A percentile compares a stretch with the other conserved stretches of the same genome.
phyloP scores from a whole-genome alignment of 1,140 invertebrate species.

The Platyura marginata region DNA sequence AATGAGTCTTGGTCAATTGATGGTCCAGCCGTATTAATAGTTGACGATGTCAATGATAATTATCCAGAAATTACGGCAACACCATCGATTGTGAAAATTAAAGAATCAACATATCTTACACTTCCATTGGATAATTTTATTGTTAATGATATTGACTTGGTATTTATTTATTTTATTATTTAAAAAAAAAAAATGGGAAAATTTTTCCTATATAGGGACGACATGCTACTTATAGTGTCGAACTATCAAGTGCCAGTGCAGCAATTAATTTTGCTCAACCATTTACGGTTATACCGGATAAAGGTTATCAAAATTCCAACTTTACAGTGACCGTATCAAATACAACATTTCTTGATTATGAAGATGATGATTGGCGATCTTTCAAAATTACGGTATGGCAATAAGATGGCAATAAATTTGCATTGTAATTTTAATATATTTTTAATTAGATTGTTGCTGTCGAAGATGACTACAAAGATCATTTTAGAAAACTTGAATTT shows the following conservation, averaged over 20 bases:
- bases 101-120: conserved; percentile 26
- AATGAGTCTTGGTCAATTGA: conserved; percentile 20
- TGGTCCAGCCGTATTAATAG: conserved; percentile 26
- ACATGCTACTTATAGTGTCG: conserved; percentile 31
- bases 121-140: conserved; percentile 22
- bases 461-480: conserved; percentile 19
- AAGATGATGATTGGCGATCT: conserved; percentile 23
- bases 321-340: conserved; percentile 31
- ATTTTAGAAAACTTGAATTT: conserved; percentile 21
- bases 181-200: too few relatives aligned
- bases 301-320: conserved; percentile 30
- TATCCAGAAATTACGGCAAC: conserved; percentile 21
- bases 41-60: conserved; percentile 35
- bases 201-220: conserved; percentile 25
- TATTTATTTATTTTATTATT: too few relatives aligned
- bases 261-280: conserved; percentile 21
- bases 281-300: conserved; percentile 30
- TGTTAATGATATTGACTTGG: conserved; percentile 33
- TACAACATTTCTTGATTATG: conserved; percentile 31
- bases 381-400: conserved; percentile 25
- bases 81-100: conserved; percentile 19
- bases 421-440: not conserved
- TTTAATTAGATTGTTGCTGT: conserved; percentile 25
- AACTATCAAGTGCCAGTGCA: conserved; percentile 10
- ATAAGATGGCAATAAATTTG: conserved; percentile 1